Evolutionary conservation across 1,140 invertebrate genomes (phyloP).

Genomic region (Elymnias hypermnestra): DNA sequence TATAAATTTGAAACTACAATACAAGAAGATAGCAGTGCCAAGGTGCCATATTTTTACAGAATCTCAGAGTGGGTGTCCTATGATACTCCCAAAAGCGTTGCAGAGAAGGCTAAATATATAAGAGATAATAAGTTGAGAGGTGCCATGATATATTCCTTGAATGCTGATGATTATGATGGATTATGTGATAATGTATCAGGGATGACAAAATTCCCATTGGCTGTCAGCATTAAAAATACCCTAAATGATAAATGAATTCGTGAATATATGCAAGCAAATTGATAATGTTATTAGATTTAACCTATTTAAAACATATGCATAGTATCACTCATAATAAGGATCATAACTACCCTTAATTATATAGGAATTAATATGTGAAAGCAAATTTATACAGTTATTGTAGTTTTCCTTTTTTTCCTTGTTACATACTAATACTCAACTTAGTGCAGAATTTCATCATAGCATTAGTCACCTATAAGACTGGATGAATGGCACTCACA

Average conservation of each 20-base stretch:
- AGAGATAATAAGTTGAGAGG: conserved; percentile 80
- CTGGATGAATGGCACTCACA: no score
- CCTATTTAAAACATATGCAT: no score
- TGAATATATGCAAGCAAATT: no score
- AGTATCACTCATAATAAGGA: no score
- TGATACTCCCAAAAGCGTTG: conserved; percentile 86
- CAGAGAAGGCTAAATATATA: conserved; percentile 83
- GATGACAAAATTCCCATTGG: conserved; percentile 44
- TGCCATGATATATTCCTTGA: conserved; percentile 86
- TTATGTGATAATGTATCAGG: conserved; percentile 27
- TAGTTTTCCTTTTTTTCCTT: no score
- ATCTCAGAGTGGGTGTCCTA: conserved; percentile 92
- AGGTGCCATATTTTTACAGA: conserved; percentile 87
- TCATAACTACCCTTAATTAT: no score
- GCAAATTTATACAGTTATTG: no score
- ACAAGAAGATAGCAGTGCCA: conserved; percentile 81
- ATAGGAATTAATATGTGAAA: no score
- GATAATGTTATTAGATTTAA: no score
- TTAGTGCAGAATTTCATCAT: no score
- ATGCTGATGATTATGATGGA: conserved; percentile 81
- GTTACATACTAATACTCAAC: no score
- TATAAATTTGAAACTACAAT: conserved; percentile 50
- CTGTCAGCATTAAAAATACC: conserved; percentile 39
- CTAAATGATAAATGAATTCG: conserved; percentile 18
- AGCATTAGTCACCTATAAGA: no score